Percentiles rank a stretch among this genome's conserved stretches.
phyloP scores from a whole-genome alignment of 2,113 vertebrate genomes.

The Eretmochelys imbricata region DNA sequence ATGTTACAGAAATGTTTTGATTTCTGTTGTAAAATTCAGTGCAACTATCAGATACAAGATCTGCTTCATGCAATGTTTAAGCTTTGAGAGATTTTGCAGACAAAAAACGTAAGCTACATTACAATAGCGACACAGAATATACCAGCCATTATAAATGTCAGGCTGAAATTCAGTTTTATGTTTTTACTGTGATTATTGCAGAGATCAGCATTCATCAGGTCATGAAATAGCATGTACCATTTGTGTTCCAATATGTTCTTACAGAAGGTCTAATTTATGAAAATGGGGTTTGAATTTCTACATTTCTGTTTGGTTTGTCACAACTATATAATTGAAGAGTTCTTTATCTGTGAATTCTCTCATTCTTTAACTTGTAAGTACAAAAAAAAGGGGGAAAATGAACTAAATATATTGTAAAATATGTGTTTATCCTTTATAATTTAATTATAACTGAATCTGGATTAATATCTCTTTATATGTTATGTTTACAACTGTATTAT shows the following conservation, averaged over 20 bases:
- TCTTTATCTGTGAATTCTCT: neutral
- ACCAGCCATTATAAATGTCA: neutral
- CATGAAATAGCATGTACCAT: neutral
- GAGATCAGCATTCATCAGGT: neutral
- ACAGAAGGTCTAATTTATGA: neutral
- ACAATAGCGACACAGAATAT: constrained; percentile 1
- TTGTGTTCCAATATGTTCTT: neutral
- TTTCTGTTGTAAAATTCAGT: neutral
- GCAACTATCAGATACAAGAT: neutral
- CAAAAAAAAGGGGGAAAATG: neutral
- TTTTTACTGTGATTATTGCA: constrained; percentile 1
- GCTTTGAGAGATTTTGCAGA: neutral
- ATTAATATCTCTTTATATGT: neutral
- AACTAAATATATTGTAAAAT: neutral
- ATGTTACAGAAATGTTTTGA: neutral
- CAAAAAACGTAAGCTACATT: neutral
- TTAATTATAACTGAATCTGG: neutral
- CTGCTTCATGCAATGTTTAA: neutral
- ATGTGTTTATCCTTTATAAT: neutral
- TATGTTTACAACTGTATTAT: neutral
- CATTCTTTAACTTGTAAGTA: neutral
- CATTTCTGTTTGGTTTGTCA: neutral
- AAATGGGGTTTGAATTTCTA: neutral
- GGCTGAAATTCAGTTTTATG: neutral
- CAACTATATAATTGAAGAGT: neutral